Evolutionary conservation across 2,797 vertebrate species (phyloP), one percentile per base, ranked within the genome.

Genomic region (Cirrhinus molitorella): DNA sequence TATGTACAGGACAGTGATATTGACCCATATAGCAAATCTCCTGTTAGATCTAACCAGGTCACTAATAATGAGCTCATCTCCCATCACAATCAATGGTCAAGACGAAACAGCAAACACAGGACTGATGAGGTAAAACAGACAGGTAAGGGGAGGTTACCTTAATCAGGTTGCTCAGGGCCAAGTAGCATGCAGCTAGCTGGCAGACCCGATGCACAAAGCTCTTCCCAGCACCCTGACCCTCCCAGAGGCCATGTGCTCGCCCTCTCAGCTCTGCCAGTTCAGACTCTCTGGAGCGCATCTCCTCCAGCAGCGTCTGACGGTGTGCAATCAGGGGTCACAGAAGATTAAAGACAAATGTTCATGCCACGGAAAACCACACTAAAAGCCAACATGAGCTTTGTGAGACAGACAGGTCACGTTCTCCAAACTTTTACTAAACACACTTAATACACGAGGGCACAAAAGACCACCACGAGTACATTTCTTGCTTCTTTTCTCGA

Each of bases 191-290:
- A 83, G 97, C 98, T 87, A 99, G 96, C 94, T 98, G 98, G 89
- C 98, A 99, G 81, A 99, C 98, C 89, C 97, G 97, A 94, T 98
- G 97, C 91, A 97, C 94, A 94, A 98, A 99, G 93, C 96, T 97
- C 94, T 97, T 99, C 91, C 96, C 96, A 88, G 96, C 96, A 86
- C 97, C 96, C 93, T 98, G 97, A 89, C 96, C 97, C 94, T 99
- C 98, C 95, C 97, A 97, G 85, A 99, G 96, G 93, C 95, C 95
- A 90, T 97, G 97, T 94, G 98, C 98, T 92, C 96, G 96, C 89
- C 97, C 97, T 93, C 96, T 98, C 87, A 99, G 96, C 90, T 94
- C 94, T 93, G 93, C 92, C 94, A 99, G 96, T 93, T 98, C 97
- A 91, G 94, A 93, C 92, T 98, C 96, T 87, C 95, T 96, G 92